Conservation (phyloP, 2,888 invertebrate species). For the Hartigia nigra region DNA sequence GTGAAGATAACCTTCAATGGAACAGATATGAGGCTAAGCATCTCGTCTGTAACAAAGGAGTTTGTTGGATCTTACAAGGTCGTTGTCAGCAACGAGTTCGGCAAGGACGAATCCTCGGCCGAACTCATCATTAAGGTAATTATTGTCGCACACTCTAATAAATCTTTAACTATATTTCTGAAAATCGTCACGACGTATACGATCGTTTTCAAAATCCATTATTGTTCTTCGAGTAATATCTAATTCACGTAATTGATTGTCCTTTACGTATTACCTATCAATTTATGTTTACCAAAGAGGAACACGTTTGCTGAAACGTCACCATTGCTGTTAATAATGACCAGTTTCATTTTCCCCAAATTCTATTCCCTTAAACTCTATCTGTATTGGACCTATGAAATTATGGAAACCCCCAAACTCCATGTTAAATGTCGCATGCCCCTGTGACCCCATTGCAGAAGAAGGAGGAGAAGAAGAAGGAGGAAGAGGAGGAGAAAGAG, state of each 20-base stretch:
- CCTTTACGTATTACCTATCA: background rate
- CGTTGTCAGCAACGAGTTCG: constrained; percentile 90
- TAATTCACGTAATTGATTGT: background rate
- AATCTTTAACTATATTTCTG: background rate
- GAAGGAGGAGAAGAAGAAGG: constrained; percentile 22
- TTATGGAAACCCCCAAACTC: background rate
- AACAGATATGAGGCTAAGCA: constrained; percentile 80
- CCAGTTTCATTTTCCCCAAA: background rate
- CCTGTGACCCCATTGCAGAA: constrained; percentile 6
- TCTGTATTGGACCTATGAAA: constrained; percentile 7
- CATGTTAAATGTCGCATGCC: constrained; percentile 43
- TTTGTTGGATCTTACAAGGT: constrained; percentile 86
- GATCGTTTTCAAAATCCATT: background rate
- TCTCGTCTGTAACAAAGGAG: constrained; percentile 79
- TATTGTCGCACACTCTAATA: constrained; percentile 8
- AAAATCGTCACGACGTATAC: background rate
- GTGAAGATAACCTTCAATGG: constrained; percentile 87
- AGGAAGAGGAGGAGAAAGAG: constrained; percentile 33
- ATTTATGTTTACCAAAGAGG: too few species aligned
- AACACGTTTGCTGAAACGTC: background rate
- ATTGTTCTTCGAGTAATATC: background rate
- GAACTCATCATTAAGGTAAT: constrained; percentile 79
- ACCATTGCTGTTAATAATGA: too few species aligned
- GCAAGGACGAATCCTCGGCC: constrained; percentile 88
- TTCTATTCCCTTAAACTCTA: constrained; percentile 21